Evolutionary conservation across 2,888 invertebrate species (phyloP), one percentile per base, ranked within the genome.

Genomic region (Perizoma flavofasciatum): DNA sequence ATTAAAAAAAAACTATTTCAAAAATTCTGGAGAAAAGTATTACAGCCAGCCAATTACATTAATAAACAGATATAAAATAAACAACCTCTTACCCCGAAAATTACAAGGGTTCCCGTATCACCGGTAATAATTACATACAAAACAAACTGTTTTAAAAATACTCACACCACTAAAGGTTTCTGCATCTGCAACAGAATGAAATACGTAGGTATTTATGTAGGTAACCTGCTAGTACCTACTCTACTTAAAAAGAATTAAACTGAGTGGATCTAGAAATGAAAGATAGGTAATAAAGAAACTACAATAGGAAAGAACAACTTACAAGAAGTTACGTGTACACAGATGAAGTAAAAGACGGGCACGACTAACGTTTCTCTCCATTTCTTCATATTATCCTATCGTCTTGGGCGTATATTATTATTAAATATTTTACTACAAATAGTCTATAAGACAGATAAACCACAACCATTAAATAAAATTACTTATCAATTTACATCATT

Each of bases 131-230:
- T n/a, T n/a, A n/a, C n/a, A n/a, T n/a, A n/a, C n/a, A 22, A 22
- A 22, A 22, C 22, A 22, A 22, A 22, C 22, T 22, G 22, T 22
- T 22, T 22, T 22, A 22, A 22, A 22, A n/a, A 34, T 34, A 59
- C 50, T 60, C 47, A 51, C 51, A 22, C 43, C 9, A 11, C 3
- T 56, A 10, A 41, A 5, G 8, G 54, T 47, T 35, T 51, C 60
- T 33, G 62, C 57, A 50, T 60, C 65, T 65, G 59, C 11, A 56
- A 54, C 40, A 41, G 32, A 53, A n/a, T n/a, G n/a, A n/a, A n/a
- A n/a, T n/a, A n/a, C n/a, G n/a, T n/a, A n/a, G n/a, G n/a, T n/a
- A n/a, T n/a, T n/a, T n/a, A n/a, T n/a, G n/a, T n/a, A n/a, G n/a
- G n/a, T n/a, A n/a, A n/a, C n/a, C n/a, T n/a, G n/a, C n/a, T n/a